A percentile compares a stretch with the other conserved stretches of the same genome.
phyloP scores from a whole-genome alignment of 2,797 vertebrate genomes.

The Hypotaenidia philippensis region DNA sequence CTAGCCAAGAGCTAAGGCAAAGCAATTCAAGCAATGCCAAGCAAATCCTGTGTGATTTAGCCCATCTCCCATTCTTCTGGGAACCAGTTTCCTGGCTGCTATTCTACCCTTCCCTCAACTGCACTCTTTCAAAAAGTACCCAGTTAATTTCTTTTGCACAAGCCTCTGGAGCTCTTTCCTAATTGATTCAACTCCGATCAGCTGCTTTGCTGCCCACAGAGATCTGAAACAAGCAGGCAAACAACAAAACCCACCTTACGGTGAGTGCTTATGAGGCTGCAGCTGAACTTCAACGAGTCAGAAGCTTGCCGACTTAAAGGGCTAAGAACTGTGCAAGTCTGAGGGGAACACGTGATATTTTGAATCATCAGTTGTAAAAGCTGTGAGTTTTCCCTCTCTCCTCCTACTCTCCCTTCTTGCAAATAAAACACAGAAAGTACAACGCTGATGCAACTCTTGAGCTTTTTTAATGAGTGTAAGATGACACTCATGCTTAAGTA shows the following conservation, averaged over 20 bases:
- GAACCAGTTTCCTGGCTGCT: slow-evolving; percentile 24
- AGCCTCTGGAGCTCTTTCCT: neutral
- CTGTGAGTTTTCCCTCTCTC: neutral
- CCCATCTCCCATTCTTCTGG: slow-evolving; percentile 9
- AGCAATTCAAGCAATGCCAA: slow-evolving; percentile 35
- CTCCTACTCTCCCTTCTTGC: neutral
- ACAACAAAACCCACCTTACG: neutral
- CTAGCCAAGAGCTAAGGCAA: slow-evolving; percentile 5
- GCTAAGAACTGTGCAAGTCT: neutral
- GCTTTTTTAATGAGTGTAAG: neutral
- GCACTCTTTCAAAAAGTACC: slow-evolving; percentile 5
- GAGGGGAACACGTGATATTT: neutral
- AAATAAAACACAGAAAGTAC: neutral
- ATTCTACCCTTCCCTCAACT: neutral
- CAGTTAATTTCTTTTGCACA: neutral
- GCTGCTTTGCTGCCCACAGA: neutral
- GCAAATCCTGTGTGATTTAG: slow-evolving; percentile 12
- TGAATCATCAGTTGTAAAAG: neutral
- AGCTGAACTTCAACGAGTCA: slow-evolving; percentile 21
- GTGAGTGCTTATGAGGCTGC: neutral
- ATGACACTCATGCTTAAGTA: neutral
- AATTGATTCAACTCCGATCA: neutral
- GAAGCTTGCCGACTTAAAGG: slow-evolving; percentile 22
- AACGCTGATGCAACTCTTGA: neutral
- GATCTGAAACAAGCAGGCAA: neutral